Base-by-base conservation (phyloP, 2,888 invertebrate species). In the Parnassius smintheus region DNA sequence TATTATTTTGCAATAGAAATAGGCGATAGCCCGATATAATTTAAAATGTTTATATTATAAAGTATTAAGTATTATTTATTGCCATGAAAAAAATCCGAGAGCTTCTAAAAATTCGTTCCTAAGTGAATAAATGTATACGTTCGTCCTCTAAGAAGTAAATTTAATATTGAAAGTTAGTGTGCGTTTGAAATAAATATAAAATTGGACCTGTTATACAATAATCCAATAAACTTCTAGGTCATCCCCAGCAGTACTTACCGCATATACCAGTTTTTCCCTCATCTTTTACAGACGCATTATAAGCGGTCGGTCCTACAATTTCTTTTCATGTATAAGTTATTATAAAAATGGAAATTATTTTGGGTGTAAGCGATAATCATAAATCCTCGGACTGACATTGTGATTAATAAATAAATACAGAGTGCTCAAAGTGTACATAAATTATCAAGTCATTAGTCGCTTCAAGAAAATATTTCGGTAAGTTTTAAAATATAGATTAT, bases 401-500 rank as follows among this genome's bases (percentile, higher is more conserved):
- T 62, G 64, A 59, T 56, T 66, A 62, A 58, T 66, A 65, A 71
- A 62, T 64, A 74, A 70, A 66, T 61, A 74, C 73, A 72, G 73
- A 75, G 82, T 75, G 71, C 66, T 70, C 72, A 82, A 78, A 78
- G 86, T 88, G 88, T 85, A 82, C 66, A 82, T 86, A 76, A 85
- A 88, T 83, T 88, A 86, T 66, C 84, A 83, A 86, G 91, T 91
- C 91, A 91, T 91, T 91, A 91, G 91, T 89, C 90, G 91, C 75
- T 78, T 91, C 85, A 91, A 88, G 89, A 91, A 85, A 89, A 90
- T 91, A 82, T 91, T 91, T 78, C 82, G 91, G 91, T 91, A 80
- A 91, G 91, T 89, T 22, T 25, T 55, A 18, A 56, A 48, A 35
- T 35, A 35, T 35, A 4, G 4, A 35, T 7, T 4, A 35, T 7